Evolutionary conservation across 2,888 invertebrate genomes (phyloP).

Genomic region (Ctenicera cuprea): DNA sequence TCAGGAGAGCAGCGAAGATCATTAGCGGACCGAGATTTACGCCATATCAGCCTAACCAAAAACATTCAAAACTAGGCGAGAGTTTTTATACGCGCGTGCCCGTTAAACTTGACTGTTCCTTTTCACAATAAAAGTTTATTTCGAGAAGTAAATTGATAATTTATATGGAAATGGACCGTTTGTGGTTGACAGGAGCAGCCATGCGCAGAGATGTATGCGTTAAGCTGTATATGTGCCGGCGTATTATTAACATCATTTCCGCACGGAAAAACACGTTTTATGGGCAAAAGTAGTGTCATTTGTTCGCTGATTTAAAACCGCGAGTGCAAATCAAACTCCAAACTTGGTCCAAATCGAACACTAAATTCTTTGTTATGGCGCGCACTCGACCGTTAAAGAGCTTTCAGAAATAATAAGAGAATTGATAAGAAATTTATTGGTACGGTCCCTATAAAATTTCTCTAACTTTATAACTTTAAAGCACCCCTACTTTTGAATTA

Average conservation of each 20-base stretch:
- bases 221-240: constrained; percentile 57
- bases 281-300: constrained; percentile 48
- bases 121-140: constrained; percentile 57
- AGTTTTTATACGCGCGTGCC: not conserved
- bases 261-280: constrained; percentile 56
- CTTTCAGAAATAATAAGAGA: constrained; percentile 46
- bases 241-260: constrained; percentile 58
- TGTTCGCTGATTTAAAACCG: constrained; percentile 46
- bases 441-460: constrained; percentile 20
- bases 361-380: constrained; percentile 43
- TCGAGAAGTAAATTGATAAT: constrained; percentile 63
- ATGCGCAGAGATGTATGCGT: constrained; percentile 66
- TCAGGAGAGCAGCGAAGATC: constrained; percentile 25
- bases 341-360: constrained; percentile 33
- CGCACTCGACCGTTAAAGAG: constrained; percentile 33
- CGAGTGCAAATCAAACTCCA: constrained; percentile 35
- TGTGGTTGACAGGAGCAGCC: constrained; percentile 62
- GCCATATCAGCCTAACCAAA: not conserved
- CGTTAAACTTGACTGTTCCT: constrained; percentile 27
- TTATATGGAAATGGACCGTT: constrained; percentile 65
- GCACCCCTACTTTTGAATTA: not conserved
- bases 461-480: constrained; percentile 19
- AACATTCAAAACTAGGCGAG: constrained; percentile 5
- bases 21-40: constrained; percentile 37
- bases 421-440: constrained; percentile 46